Percentiles rank a stretch among this genome's conserved stretches.
Conservation (phyloP, 1,140 invertebrate genomes). For the Atta texana region DNA sequence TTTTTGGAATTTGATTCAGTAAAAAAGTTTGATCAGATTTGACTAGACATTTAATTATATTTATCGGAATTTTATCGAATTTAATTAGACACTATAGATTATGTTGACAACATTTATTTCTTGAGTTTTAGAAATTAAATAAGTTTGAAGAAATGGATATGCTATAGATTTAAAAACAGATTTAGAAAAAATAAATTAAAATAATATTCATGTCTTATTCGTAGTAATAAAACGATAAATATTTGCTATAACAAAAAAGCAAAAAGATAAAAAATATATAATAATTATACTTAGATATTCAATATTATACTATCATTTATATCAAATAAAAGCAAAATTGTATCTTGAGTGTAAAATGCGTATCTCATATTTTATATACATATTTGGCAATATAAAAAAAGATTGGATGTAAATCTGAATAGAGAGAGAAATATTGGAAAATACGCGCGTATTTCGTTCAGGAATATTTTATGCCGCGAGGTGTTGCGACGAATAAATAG, state of each 20-base stretch:
- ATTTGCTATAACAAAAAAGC: background rate
- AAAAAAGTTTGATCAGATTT: background rate
- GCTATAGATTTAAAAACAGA: background rate
- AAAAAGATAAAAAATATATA: background rate
- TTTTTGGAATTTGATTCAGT: conserved; percentile 21
- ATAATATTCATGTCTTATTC: background rate
- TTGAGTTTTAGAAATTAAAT: background rate
- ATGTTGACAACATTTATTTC: background rate
- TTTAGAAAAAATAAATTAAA: background rate
- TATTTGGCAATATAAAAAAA: conserved; percentile 27
- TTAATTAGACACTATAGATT: background rate
- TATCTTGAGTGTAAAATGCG: conserved; percentile 3
- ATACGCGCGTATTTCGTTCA: conserved; percentile 31
- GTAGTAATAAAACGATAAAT: background rate
- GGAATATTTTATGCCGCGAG: conserved; percentile 47
- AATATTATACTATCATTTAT: background rate
- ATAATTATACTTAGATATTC: too few species aligned
- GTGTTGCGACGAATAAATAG: conserved; percentile 47
- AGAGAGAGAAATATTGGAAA: conserved; percentile 31
- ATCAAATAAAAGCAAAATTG: conserved; percentile 17
- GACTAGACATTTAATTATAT: background rate
- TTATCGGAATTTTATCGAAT: background rate
- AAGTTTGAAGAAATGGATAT: background rate
- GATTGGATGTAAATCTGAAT: conserved; percentile 27
- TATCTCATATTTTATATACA: conserved; percentile 18